These are phyloP conservation scores for Elmis aenea DNA, from an alignment of 2,888 invertebrate species.

Conservation along the genomic window DNA sequence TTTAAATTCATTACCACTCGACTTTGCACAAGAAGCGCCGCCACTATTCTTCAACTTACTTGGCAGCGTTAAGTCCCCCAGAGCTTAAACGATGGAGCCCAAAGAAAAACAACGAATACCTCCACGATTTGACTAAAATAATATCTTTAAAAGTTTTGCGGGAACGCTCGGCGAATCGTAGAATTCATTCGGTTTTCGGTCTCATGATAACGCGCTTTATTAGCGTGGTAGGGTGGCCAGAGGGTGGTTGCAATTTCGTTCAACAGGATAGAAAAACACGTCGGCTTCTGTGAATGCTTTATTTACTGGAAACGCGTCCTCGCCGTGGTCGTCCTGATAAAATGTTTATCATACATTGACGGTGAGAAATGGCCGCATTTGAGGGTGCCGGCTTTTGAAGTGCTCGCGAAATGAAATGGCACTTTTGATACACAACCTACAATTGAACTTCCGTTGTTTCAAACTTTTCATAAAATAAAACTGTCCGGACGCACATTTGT, in stretches of 20 bases:
- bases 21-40: constrained; percentile 3
- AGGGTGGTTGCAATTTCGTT: constrained; percentile 15
- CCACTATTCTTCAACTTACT: constrained; percentile 2
- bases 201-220: constrained; percentile 18
- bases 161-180: constrained; percentile 11
- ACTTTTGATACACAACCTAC: too few species aligned
- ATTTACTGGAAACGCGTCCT: constrained; percentile 26
- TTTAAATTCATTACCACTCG: too few species aligned
- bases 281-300: constrained; percentile 24
- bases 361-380: constrained; percentile 13
- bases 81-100: constrained; percentile 5
- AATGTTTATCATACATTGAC: constrained; percentile 25
- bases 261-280: constrained; percentile 20
- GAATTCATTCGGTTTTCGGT: constrained; percentile 19
- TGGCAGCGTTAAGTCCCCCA: neutral
- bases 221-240: constrained; percentile 18
- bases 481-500: too few species aligned
- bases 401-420: too few species aligned
- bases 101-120: constrained; percentile 12
- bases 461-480: too few species aligned
- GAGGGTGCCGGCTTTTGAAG: too few species aligned
- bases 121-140: constrained; percentile 17
- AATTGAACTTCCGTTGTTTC: too few species aligned
- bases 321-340: constrained; percentile 22
- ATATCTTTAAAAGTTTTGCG: constrained; percentile 11